Evolutionary conservation across 1,140 invertebrate species (phyloP).

Genomic region (Metopolophium dirhodum): DNA sequence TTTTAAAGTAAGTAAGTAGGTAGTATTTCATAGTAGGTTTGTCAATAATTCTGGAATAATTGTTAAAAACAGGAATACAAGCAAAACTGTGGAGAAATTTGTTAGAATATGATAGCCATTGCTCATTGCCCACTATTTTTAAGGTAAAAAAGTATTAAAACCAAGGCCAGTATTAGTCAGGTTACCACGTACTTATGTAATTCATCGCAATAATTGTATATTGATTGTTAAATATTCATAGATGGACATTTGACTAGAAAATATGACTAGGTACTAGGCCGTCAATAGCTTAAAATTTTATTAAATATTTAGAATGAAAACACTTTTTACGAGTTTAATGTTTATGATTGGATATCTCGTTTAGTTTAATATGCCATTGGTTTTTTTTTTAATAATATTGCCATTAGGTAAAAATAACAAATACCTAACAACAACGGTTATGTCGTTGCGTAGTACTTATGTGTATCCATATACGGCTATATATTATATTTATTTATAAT

Average conservation of each 20-base stretch:
- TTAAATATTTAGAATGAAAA: background rate
- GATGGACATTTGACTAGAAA: background rate
- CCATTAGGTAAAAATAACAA: background rate
- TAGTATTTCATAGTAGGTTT: background rate
- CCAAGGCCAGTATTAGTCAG: too few relatives aligned
- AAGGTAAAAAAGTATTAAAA: too few relatives aligned
- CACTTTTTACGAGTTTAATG: background rate
- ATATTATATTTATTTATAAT: slow-evolving; percentile 10
- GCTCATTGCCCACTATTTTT: too few relatives aligned
- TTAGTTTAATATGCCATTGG: background rate
- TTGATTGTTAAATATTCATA: background rate
- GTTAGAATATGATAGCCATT: background rate
- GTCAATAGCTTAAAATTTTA: background rate
- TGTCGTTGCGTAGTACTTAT: background rate
- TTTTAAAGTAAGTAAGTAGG: background rate
- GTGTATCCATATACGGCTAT: background rate
- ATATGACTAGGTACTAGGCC: background rate
- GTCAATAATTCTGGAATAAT: background rate
- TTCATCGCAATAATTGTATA: background rate
- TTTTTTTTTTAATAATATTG: background rate
- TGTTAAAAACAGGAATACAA: background rate
- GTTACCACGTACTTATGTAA: too few relatives aligned
- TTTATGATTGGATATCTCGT: background rate
- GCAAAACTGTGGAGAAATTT: background rate
- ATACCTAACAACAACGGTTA: background rate